Percentiles rank a stretch among this genome's conserved stretches.
phyloP scores from a whole-genome alignment of 2,113 vertebrate genomes.

The Crypturellus undulatus region DNA sequence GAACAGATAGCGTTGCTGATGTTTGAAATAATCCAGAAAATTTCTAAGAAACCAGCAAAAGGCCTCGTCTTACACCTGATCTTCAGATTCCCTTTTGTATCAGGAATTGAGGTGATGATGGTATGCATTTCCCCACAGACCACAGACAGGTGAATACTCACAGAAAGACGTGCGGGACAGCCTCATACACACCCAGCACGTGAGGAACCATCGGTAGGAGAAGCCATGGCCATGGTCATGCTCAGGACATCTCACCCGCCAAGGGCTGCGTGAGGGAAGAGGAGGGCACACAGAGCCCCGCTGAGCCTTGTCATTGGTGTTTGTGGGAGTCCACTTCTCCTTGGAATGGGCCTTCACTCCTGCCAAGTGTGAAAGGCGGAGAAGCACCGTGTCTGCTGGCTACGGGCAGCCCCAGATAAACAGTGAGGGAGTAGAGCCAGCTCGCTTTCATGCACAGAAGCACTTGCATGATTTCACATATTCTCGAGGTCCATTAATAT shows the following conservation, averaged over 20 bases:
- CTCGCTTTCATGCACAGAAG: neutral
- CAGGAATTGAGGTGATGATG: neutral
- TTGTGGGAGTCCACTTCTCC: neutral
- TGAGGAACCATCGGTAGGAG: neutral
- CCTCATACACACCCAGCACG: accelerated
- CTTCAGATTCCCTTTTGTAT: neutral
- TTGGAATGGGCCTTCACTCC: neutral
- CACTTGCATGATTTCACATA: neutral
- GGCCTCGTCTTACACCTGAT: neutral
- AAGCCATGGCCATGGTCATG: neutral
- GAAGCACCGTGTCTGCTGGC: neutral
- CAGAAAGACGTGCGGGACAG: neutral
- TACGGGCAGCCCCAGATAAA: neutral
- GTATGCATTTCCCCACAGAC: neutral
- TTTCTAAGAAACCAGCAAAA: neutral
- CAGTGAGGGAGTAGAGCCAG: neutral
- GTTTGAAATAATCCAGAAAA: neutral
- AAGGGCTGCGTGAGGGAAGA: neutral
- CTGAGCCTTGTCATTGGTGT: neutral
- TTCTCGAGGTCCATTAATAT: neutral
- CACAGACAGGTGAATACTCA: neutral
- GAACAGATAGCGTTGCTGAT: no score
- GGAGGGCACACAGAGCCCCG: accelerated
- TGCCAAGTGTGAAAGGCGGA: neutral
- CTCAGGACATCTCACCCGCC: neutral